Evolutionary conservation across 2,888 invertebrate species (phyloP).

Genomic region (Salticus scenicus): DNA sequence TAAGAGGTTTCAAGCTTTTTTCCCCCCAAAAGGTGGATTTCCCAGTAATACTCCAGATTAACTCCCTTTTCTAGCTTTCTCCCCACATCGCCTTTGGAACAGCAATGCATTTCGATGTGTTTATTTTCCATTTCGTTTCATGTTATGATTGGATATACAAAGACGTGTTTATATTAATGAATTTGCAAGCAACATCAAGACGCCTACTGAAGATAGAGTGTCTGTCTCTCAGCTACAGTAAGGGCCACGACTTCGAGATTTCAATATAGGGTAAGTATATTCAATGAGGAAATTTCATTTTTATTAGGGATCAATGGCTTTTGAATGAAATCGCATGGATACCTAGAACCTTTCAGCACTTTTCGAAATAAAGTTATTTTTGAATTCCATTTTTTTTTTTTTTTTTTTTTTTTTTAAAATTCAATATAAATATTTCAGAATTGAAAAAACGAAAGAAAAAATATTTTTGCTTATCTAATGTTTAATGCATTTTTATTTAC

Average conservation of each 20-base stretch:
- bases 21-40: conserved; percentile 37
- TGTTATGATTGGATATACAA: conserved; percentile 56
- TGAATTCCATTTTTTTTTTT: too few relatives aligned
- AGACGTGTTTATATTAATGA: conserved; percentile 57
- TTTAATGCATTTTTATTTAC: too few relatives aligned
- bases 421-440: too few relatives aligned
- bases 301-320: too few relatives aligned
- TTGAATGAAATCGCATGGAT: too few relatives aligned
- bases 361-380: too few relatives aligned
- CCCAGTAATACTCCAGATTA: conserved; percentile 43
- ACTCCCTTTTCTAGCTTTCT: conserved; percentile 19
- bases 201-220: not conserved
- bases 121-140: conserved; percentile 57
- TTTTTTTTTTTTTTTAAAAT: too few relatives aligned
- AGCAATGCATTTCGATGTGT: conserved; percentile 19
- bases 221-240: not conserved
- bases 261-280: too few relatives aligned
- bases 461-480: too few relatives aligned
- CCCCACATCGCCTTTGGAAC: not conserved
- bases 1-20: not conserved
- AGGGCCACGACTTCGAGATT: not conserved
- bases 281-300: too few relatives aligned
- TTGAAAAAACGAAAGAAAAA: too few relatives aligned
- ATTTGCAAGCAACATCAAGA: conserved; percentile 21
- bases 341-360: too few relatives aligned